phyloP scores from a whole-genome alignment of 2,113 vertebrate species.

The Meles meles region DNA sequence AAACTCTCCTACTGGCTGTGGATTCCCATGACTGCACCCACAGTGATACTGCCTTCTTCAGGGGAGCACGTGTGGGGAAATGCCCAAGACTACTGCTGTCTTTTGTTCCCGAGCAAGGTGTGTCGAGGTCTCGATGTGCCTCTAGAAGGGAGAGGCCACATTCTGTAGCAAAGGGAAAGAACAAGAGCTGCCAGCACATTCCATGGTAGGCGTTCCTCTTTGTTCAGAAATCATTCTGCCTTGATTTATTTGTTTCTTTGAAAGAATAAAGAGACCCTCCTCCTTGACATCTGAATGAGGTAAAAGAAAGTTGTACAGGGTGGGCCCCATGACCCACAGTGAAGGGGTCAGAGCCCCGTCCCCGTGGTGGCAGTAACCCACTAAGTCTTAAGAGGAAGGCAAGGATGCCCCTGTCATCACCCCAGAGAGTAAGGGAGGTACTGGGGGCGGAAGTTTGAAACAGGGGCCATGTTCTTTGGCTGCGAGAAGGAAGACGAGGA shows the following conservation, averaged over 20 bases:
- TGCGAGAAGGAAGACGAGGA: neutral
- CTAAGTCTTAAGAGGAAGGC: neutral
- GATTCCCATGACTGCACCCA: neutral
- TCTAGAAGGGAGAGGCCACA: too few species aligned
- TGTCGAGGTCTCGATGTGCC: neutral
- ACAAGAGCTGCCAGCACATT: neutral
- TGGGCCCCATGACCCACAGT: too few species aligned
- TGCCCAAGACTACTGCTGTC: fast-evolving
- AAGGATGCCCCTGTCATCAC: neutral
- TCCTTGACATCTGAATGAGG: neutral
- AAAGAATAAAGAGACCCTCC: neutral
- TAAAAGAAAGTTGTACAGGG: neutral
- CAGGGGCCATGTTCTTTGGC: neutral
- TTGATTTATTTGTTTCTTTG: neutral
- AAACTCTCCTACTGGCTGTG: neutral
- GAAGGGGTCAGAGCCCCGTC: too few species aligned
- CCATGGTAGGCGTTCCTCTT: neutral
- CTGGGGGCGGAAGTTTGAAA: neutral
- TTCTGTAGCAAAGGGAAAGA: neutral
- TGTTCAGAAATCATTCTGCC: neutral
- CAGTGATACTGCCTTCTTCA: neutral
- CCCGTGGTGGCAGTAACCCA: too few species aligned
- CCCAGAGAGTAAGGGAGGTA: neutral
- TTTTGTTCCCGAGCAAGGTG: neutral
- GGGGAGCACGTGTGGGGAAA: neutral